phyloP scores from a whole-genome alignment of 2,888 invertebrate genomes.

The Lottia gigantea region DNA sequence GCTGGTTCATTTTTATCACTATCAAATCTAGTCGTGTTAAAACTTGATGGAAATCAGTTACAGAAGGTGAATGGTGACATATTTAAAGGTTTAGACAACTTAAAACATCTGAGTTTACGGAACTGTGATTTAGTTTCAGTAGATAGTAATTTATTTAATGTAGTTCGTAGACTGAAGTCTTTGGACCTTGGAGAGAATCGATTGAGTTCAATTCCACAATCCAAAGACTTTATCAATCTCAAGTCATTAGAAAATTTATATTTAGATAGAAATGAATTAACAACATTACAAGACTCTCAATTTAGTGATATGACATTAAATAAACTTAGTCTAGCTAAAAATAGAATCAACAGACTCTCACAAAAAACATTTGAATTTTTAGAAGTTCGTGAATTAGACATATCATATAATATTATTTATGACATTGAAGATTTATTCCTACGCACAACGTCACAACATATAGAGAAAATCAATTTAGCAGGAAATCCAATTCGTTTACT shows the following conservation, averaged over 20 bases:
- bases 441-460: constrained; percentile 38
- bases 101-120: constrained; percentile 39
- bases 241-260: constrained; percentile 37
- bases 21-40: constrained; percentile 35
- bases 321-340: constrained; percentile 45
- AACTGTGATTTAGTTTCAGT: constrained; percentile 42
- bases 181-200: constrained; percentile 50
- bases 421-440: constrained; percentile 37
- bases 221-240: constrained; percentile 36
- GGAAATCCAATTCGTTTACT: constrained; percentile 44
- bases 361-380: constrained; percentile 35
- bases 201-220: constrained; percentile 38
- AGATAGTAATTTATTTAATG: constrained; percentile 42
- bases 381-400: constrained; percentile 40
- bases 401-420: constrained; percentile 49
- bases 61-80: constrained; percentile 35
- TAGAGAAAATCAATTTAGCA: constrained; percentile 43
- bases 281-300: constrained; percentile 34
- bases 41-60: constrained; percentile 46
- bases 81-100: constrained; percentile 43
- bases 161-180: constrained; percentile 33
- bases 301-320: constrained; percentile 47
- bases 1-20: constrained; percentile 40
- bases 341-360: constrained; percentile 41
- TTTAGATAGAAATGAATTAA: constrained; percentile 45